These are phyloP conservation scores for Oophaga sylvatica DNA, from an alignment of 2,797 vertebrate genomes.

Conservation along the genomic window DNA sequence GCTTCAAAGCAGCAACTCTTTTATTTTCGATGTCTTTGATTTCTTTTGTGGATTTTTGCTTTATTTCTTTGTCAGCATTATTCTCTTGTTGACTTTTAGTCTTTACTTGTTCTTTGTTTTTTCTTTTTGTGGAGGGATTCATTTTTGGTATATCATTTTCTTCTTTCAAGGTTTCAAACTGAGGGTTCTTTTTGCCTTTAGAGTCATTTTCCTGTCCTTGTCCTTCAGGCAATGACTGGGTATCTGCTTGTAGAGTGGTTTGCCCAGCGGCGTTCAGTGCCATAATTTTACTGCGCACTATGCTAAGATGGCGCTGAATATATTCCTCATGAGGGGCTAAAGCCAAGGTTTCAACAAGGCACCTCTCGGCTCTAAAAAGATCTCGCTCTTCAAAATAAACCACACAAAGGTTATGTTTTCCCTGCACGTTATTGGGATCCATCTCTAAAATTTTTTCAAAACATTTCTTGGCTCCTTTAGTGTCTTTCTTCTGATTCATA, in stretches of 20 bases:
- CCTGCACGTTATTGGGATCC: conserved; percentile 94
- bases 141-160: conserved; percentile 80
- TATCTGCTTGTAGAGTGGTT: conserved; percentile 67
- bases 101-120: conserved; percentile 73
- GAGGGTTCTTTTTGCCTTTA: conserved; percentile 64
- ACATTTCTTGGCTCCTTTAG: conserved; percentile 86
- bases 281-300: conserved; percentile 92
- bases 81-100: conserved; percentile 73
- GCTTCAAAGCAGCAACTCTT: conserved; percentile 93
- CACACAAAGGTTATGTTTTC: conserved; percentile 96
- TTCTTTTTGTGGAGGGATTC: conserved; percentile 69
- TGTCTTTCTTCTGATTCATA: conserved; percentile 98
- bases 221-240: conserved; percentile 54
- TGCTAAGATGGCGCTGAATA: conserved; percentile 89
- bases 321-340: conserved; percentile 95
- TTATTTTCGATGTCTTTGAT: conserved; percentile 97
- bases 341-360: conserved; percentile 88
- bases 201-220: conserved; percentile 27
- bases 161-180: conserved; percentile 70
- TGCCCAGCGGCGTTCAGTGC: conserved; percentile 78
- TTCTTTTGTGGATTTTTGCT: conserved; percentile 89
- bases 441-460: conserved; percentile 89
- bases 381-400: conserved; percentile 96
- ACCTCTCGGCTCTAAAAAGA: conserved; percentile 86
- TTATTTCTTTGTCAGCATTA: conserved; percentile 78